Conservation (phyloP, 2,797 vertebrate species). For the Sternarchorhynchus goeldii region DNA sequence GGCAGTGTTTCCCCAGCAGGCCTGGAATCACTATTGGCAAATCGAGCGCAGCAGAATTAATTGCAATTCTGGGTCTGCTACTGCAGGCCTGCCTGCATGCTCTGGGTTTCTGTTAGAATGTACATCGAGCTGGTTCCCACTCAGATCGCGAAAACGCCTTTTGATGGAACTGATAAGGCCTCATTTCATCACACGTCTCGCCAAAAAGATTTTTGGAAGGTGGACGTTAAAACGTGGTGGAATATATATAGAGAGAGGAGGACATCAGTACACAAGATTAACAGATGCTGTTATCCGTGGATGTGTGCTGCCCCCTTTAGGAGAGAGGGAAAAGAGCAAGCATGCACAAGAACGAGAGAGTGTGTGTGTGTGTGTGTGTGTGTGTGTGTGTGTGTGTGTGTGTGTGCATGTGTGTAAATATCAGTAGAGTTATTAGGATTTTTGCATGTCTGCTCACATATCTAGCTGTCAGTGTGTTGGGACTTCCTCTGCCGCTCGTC, state of each 20-base stretch:
- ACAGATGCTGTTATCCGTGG: constrained; percentile 56
- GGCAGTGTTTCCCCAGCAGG: constrained; percentile 50
- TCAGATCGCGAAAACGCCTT: constrained; percentile 73
- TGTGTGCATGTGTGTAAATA: not conserved
- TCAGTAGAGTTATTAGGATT: too few species aligned
- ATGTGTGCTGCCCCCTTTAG: constrained; percentile 74
- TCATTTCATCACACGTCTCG: constrained; percentile 64
- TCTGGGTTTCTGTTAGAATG: constrained; percentile 55
- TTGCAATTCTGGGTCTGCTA: constrained; percentile 71
- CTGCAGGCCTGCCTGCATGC: constrained; percentile 63
- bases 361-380: constrained; percentile 28
- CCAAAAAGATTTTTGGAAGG: constrained; percentile 50
- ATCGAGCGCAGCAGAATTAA: constrained; percentile 71
- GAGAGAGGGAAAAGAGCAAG: constrained; percentile 25
- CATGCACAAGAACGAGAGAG: not conserved
- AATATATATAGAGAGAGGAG: constrained; percentile 33
- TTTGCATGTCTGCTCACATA: constrained; percentile 37
- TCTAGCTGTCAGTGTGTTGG: constrained; percentile 46
- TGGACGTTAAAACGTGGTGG: constrained; percentile 34
- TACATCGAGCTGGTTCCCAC: constrained; percentile 61
- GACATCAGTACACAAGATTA: constrained; percentile 18
- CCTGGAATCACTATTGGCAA: constrained; percentile 69
- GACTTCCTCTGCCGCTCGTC: constrained; percentile 32
- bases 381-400: constrained; percentile 1
- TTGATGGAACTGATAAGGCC: constrained; percentile 73